Evolutionary conservation across 2,888 invertebrate species (phyloP), one percentile per base, ranked within the genome.

Genomic region (Drosophila gaucha): DNA sequence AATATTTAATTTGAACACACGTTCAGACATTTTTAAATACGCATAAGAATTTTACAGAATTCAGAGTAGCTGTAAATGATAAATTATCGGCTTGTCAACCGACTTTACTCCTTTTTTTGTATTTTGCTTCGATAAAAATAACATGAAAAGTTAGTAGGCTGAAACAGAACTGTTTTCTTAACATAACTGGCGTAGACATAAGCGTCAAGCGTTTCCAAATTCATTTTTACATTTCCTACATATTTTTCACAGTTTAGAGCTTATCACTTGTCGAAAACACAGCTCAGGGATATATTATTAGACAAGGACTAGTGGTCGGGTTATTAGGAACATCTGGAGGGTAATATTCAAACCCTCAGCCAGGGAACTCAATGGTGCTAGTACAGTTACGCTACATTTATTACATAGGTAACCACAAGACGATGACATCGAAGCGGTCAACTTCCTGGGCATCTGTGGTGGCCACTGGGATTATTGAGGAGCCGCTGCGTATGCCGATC

Each of bases 361-460:
- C 31, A 31, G 2, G 12, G 0, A 47, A 10, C 16, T 47, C 1
- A 24, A 24, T 47, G 33, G 6, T 16, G 12, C 12, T n/a, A 10
- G 44, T n/a, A 28, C 28, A 26, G 28, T 4, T 18, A n/a, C 12
- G 3, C 8, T 14, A 10, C 1, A 24, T 5, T 16, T 26, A 5
- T 26, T 39, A 20, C n/a, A 20, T 22, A 39, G 22, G n/a, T 9
- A 41, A 14, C 1, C 8, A n/a, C 4, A 10, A 4, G 6, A 2
- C 12, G 20, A 66, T 67, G 67, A 30, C 64, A 6, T 2, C 30
- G 2, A 18, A 18, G 8, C 31, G 36, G n/a, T 10, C 64, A 1
- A 47, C 35, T 1, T 60, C 73, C 0, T 73, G 60, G 57, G 65
- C 73, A 9, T 31, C 51, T 14, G 69, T 74, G 33, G 69, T 74